Percentiles rank a stretch among this genome's conserved stretches.
phyloP scores from a whole-genome alignment of 2,797 vertebrate genomes.

The Premnoplex brunnescens region DNA sequence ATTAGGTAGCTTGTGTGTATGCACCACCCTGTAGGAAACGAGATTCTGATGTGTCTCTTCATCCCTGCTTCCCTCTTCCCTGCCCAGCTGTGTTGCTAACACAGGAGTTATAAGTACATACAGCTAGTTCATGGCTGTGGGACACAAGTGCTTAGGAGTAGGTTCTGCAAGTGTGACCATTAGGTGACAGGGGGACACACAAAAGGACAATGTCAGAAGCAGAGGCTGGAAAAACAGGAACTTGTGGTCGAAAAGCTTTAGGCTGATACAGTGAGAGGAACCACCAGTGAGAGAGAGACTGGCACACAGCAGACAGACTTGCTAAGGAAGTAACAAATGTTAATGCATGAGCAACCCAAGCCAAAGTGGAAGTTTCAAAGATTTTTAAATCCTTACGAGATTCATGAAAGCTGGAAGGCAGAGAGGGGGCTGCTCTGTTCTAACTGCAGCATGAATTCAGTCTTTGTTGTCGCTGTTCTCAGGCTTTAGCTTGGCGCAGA shows the following conservation, averaged over 20 bases:
- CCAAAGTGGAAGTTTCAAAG: neutral
- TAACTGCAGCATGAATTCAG: neutral
- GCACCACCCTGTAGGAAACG: neutral
- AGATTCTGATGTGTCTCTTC: neutral
- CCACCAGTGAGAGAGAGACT: neutral
- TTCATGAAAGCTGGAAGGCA: neutral
- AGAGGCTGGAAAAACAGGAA: neutral
- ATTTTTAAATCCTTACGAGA: neutral
- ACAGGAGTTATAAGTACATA: accelerated
- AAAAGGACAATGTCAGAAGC: neutral
- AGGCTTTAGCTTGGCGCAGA: conserved; percentile 89
- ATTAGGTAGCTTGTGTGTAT: neutral
- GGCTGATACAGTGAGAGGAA: neutral
- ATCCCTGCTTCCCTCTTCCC: neutral
- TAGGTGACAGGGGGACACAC: neutral
- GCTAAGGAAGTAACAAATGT: neutral
- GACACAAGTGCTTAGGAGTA: neutral
- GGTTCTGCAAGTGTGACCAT: neutral
- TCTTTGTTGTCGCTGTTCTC: neutral
- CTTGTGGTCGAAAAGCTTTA: neutral
- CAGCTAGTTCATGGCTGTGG: neutral
- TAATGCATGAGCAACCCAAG: neutral
- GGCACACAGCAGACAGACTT: neutral
- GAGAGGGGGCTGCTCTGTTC: neutral
- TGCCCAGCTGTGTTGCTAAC: neutral